These are phyloP conservation scores for Procapra przewalskii DNA, from an alignment of 2,113 vertebrate genomes.

Conservation along the genomic window DNA sequence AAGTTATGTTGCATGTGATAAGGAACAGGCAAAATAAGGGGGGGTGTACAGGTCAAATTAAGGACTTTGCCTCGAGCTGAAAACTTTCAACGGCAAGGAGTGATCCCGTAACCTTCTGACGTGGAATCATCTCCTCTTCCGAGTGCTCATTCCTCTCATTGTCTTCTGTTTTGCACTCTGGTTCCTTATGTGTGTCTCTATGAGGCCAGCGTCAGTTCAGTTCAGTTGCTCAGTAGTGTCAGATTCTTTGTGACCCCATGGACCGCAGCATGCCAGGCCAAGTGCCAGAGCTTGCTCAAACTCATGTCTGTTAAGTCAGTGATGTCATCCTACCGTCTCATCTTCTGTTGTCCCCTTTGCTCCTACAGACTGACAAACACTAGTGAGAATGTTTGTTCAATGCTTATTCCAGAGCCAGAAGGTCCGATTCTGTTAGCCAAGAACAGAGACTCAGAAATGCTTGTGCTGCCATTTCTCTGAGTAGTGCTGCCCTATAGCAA, in stretches of 20 bases:
- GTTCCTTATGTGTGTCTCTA: not conserved
- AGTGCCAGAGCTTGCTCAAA: not conserved
- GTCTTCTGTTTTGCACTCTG: not conserved
- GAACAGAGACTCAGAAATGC: not conserved
- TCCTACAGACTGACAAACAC: not conserved
- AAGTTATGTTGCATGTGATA: not conserved
- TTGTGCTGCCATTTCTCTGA: not conserved
- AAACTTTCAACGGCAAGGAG: rapidly evolving
- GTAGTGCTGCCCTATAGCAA: too few species aligned
- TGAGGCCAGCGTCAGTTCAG: not conserved
- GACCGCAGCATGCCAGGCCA: not conserved
- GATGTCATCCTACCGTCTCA: not conserved
- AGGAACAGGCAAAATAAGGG: not conserved
- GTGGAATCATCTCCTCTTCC: not conserved
- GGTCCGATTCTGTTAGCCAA: too few species aligned
- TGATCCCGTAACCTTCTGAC: not conserved
- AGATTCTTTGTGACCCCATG: not conserved
- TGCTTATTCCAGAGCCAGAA: too few species aligned
- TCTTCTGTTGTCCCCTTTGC: not conserved
- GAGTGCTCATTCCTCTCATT: rapidly evolving
- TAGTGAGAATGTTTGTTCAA: not conserved
- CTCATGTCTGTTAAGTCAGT: not conserved
- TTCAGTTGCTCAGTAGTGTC: not conserved
- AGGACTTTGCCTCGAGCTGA: not conserved
- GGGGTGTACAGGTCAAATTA: not conserved